Percentiles rank a stretch among this genome's conserved stretches.
Evolutionary conservation across 2,113 vertebrate species (phyloP).

Genomic region (Panthera leo): DNA sequence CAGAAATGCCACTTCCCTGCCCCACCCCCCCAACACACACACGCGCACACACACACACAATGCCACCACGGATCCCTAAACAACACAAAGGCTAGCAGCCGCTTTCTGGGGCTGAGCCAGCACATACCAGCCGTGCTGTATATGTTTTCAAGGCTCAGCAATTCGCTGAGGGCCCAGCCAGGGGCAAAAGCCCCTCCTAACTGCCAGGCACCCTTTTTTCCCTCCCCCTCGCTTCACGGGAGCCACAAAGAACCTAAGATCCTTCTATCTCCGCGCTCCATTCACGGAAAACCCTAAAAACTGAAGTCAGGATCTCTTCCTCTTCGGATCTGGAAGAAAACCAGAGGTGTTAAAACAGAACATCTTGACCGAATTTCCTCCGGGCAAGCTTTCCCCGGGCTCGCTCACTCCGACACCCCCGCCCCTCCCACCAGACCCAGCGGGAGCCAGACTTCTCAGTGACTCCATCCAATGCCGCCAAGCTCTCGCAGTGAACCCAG

Average conservation of each 20-base stretch:
- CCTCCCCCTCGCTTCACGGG: neutral
- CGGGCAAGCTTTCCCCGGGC: slow-evolving; percentile 39
- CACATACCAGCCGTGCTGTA: neutral
- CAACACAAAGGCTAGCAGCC: neutral
- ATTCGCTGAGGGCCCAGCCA: neutral
- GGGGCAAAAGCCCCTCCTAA: neutral
- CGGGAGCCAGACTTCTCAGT: slow-evolving; percentile 37
- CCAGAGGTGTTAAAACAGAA: slow-evolving; percentile 69
- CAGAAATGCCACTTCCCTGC: neutral
- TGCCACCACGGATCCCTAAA: neutral
- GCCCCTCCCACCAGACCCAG: slow-evolving; percentile 43
- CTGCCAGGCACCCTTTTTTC: neutral
- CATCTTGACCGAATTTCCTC: slow-evolving; percentile 80
- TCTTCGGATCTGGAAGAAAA: slow-evolving; percentile 67
- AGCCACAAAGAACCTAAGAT: neutral
- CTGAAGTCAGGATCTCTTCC: slow-evolving; percentile 55
- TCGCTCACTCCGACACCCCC: slow-evolving; percentile 49
- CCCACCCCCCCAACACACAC: neutral
- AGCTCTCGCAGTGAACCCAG: neutral
- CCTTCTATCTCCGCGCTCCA: neutral
- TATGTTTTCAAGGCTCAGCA: neutral
- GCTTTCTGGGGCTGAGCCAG: neutral
- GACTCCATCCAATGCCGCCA: neutral
- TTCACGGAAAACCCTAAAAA: slow-evolving; percentile 50
- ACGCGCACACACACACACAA: neutral